phyloP scores from a whole-genome alignment of 2,113 vertebrate species.

The Narcine bancroftii region DNA sequence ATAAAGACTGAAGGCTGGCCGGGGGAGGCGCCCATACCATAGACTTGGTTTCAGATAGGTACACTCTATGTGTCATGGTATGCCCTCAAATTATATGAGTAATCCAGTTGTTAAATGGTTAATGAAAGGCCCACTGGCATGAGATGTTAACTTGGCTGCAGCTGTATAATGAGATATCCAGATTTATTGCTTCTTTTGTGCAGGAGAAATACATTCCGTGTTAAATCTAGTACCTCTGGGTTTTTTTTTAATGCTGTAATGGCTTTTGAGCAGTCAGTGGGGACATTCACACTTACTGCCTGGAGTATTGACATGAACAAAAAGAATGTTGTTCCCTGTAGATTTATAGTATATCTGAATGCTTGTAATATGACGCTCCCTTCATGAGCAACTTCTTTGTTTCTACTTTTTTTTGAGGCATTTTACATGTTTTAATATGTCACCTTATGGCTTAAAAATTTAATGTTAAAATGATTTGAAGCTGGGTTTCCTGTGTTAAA shows the following conservation, averaged over 20 bases:
- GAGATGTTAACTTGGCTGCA: conserved; percentile 56
- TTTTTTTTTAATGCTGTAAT: conserved; percentile 50
- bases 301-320: conserved; percentile 10
- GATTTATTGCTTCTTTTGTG: conserved; percentile 67
- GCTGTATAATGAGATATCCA: conserved; percentile 74
- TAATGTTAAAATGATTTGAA: background rate
- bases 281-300: conserved; percentile 44
- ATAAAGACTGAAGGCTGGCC: too few relatives aligned
- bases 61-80: background rate
- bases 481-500: background rate
- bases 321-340: conserved; percentile 32
- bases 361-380: conserved; percentile 20
- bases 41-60: background rate
- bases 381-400: conserved; percentile 19
- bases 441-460: background rate
- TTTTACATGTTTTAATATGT: conserved; percentile 8
- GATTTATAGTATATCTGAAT: conserved; percentile 33
- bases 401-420: conserved; percentile 1
- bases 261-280: conserved; percentile 49
- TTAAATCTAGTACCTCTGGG: conserved; percentile 54
- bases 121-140: conserved; percentile 62
- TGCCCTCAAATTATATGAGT: background rate
- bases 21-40: too few relatives aligned
- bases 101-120: conserved; percentile 48
- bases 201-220: conserved; percentile 55